Evolutionary conservation across 2,113 vertebrate species (phyloP).

Genomic region (Thinocorus orbignyianus): DNA sequence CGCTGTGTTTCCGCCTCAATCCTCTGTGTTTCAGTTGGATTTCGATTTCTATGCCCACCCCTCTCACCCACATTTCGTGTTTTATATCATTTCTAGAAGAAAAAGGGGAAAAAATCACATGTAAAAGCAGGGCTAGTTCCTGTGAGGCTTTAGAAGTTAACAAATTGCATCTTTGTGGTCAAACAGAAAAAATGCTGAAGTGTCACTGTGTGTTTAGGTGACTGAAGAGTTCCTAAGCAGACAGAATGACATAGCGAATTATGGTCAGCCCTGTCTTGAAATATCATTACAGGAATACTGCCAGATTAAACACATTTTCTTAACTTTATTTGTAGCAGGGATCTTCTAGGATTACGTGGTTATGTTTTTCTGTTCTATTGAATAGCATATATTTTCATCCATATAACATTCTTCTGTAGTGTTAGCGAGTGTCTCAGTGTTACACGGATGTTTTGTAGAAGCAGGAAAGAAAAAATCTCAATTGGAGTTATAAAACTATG

Average conservation of each 20-base stretch:
- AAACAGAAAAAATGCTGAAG: background rate
- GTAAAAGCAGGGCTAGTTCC: background rate
- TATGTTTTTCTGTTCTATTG: background rate
- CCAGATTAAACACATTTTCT: background rate
- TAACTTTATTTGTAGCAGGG: background rate
- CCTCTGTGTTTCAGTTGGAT: accelerated
- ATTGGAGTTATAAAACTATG: background rate
- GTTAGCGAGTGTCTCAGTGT: background rate
- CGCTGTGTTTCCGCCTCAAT: background rate
- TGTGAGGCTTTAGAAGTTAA: background rate
- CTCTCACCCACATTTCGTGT: background rate
- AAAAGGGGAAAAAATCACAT: accelerated
- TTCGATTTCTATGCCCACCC: background rate
- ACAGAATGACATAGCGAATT: background rate
- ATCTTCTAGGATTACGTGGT: background rate
- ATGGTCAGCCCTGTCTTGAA: background rate
- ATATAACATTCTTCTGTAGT: background rate
- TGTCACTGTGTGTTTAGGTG: background rate
- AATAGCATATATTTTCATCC: background rate
- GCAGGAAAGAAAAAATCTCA: background rate
- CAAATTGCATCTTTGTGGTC: background rate
- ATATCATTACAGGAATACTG: background rate
- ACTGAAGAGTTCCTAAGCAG: background rate
- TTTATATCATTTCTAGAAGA: background rate
- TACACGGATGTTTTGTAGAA: background rate